Evolutionary conservation across 2,797 vertebrate genomes (phyloP), one percentile per base, ranked within the genome.

Genomic region (Galaxias olidus): DNA sequence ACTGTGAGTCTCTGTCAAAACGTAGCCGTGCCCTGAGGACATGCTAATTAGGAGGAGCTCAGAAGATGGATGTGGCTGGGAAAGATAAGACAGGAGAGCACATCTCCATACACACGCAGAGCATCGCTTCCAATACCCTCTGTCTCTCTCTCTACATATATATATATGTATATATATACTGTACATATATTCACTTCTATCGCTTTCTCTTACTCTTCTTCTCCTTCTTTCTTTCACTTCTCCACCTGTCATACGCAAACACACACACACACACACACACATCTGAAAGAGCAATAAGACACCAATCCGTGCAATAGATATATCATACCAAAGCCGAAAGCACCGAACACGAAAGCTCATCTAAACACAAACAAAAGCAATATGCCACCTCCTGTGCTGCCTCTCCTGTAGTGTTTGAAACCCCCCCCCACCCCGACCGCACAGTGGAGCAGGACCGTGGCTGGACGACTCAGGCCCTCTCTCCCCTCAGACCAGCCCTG

Each of bases 251-350:
- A 19, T 46, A 48, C 59, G 1, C 12, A 45, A 30, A 51, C 30
- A 8, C 48, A 15, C 14, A 18, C 45, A 60, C 59, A 61, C 59
- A 50, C 46, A 61, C 19, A 61, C 48, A 49, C 56, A 58, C 4
- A 47, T 10, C 46, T 47, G 46, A 47, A 47, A 47, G 46, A 47
- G 46, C 46, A 12, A 47, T 14, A 47, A 47, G 11, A 47, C 46
- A 47, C 12, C 4, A 47, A 10, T 47, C 11, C 4, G 30, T 30
- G 30, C 2, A 30, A 30, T 6, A 30, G 30, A 30, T 30, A 30
- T 30, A 2, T 30, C 30, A 30, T 30, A 30, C 30, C 30, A 30
- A 30, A 30, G 3, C 30, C 30, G 30, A 30, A 30, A 6, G 30
- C 30, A 30, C 2, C 30, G 3, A 2, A 30, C 6, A 2, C 2